Base-by-base conservation (phyloP, 2,113 vertebrate genomes). In the Kryptolebias marmoratus region DNA sequence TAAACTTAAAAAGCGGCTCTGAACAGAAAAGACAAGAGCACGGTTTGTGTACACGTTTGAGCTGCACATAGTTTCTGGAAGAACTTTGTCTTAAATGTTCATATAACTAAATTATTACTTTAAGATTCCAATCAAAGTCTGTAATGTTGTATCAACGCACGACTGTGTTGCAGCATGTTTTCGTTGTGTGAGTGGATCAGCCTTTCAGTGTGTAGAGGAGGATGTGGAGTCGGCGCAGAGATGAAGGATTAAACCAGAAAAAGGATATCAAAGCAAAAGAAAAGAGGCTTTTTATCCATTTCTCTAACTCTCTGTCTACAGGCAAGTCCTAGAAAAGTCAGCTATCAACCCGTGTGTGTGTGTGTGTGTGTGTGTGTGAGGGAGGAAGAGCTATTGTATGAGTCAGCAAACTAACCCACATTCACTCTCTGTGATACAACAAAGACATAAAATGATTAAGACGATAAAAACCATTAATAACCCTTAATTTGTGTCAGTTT, bases 321-420 rank as follows among this genome's bases (percentile, higher is more conserved):
- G 79, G 56, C 56, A 69, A 76, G 74, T 64, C 39, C 63, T 78
- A 27, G 68, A 83, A 81, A 84, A 87, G 81, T 84, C 81, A 83
- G 58, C 64, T 49, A 2, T 74, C 55, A 53, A 14, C 50, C 22
- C 13, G 28, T 22, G 44, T 32, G 65, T 22, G 62, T 49, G 22
- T 55, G 62, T 64, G 42, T 22, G 22, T 22, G 22, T 22, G 22
- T 47, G 30, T 22, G 22, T 22, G 22, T 22, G 22, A 22, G 22
- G 22, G 22, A 52, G 47, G 52, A n/a, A 54, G 53, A 49, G 67
- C 53, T 48, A 2, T 60, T 75, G 52, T 56, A 48, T 80, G 78
- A 88, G 68, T 72, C 84, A 81, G 75, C 84, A 67, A 44, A 74
- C 52, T 45, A 57, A 66, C 59, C 47, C 64, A 61, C 70, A 48